phyloP scores from a whole-genome alignment of 2,888 invertebrate species.

The Agrotis segetum region DNA sequence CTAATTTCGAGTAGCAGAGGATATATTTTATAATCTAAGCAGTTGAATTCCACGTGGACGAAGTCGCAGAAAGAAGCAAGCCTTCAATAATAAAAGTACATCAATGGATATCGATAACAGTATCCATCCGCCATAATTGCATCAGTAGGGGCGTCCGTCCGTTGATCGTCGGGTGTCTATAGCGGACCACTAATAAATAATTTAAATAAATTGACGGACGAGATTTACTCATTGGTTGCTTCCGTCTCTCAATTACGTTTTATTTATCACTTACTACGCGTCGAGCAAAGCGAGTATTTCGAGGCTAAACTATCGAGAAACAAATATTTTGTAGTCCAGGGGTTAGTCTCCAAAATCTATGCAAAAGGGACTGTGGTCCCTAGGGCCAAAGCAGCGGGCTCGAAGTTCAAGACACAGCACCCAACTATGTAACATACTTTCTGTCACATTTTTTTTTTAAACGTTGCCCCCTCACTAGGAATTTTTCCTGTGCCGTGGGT shows the following conservation, averaged over 20 bases:
- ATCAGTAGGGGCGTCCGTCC: conserved; percentile 85
- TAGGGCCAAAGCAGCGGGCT: too few species aligned
- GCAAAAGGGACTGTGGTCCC: background rate
- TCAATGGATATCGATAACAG: conserved; percentile 73
- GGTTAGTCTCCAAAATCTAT: background rate
- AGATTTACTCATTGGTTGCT: conserved; percentile 91
- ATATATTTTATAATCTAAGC: background rate
- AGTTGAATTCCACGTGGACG: background rate
- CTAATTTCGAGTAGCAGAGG: background rate
- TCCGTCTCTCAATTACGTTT: conserved; percentile 91
- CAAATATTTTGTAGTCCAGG: conserved; percentile 21
- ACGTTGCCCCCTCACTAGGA: too few species aligned
- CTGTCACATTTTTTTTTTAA: background rate
- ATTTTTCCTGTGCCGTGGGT: too few species aligned
- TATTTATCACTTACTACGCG: conserved; percentile 90
- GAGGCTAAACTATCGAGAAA: conserved; percentile 62
- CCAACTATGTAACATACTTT: background rate
- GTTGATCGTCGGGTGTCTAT: conserved; percentile 87
- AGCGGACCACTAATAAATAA: conserved; percentile 91
- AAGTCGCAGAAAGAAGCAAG: background rate
- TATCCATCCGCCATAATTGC: conserved; percentile 59
- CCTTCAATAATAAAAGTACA: conserved; percentile 22
- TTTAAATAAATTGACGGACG: conserved; percentile 91
- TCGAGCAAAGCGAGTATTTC: conserved; percentile 75
- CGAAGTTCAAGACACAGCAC: background rate